Evolutionary conservation across 2,888 invertebrate genomes (phyloP).

Genomic region (Pseudococcus longispinus): DNA sequence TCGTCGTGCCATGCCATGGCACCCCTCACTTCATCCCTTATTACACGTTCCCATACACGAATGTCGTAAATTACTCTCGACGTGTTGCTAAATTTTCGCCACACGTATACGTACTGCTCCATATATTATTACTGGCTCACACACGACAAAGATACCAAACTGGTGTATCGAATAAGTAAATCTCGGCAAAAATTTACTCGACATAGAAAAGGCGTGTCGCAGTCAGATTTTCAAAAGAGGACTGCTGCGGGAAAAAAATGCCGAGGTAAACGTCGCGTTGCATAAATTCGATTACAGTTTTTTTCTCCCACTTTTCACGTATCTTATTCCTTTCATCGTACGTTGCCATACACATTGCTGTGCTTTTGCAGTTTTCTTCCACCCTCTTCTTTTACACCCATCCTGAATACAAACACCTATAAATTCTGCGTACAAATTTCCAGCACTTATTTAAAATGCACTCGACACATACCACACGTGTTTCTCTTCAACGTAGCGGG

Average conservation of each 20-base stretch:
- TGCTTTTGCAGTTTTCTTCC: not conserved
- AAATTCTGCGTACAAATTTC: not conserved
- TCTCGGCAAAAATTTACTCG: conserved; percentile 24
- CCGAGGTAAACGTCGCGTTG: not conserved
- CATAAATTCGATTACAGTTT: conserved; percentile 12
- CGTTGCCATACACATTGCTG: not conserved
- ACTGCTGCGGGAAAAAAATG: not conserved
- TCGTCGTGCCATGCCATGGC: not conserved
- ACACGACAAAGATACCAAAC: not conserved
- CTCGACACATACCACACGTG: not conserved
- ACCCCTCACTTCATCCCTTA: too few species aligned
- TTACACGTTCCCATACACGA: not conserved
- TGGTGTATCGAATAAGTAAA: not conserved
- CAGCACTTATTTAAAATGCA: not conserved
- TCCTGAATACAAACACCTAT: not conserved
- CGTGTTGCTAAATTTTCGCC: conserved; percentile 11
- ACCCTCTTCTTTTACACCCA: too few species aligned
- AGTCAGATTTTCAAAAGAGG: not conserved
- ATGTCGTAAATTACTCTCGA: conserved; percentile 15
- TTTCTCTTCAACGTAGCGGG: not conserved
- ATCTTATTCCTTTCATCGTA: not conserved
- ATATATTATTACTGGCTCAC: not conserved
- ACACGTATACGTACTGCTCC: not conserved
- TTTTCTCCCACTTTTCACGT: not conserved
- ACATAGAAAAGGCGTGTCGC: conserved; percentile 35